Conservation (phyloP, 2,888 invertebrate genomes). For the Torymus texanus region DNA sequence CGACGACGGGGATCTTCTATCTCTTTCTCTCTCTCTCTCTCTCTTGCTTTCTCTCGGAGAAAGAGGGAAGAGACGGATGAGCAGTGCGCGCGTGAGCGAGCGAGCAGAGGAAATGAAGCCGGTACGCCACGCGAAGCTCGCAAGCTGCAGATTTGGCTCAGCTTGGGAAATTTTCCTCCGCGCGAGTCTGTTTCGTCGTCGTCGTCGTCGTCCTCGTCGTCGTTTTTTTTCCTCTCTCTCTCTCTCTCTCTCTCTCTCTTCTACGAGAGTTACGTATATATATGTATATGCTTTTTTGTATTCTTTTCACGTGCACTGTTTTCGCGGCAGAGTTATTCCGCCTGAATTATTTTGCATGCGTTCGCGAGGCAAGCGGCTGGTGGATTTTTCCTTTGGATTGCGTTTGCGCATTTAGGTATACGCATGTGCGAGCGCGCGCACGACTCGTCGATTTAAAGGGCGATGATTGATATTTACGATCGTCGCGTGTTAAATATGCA, state of each 20-base stretch:
- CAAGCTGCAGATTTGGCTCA: conserved; percentile 35
- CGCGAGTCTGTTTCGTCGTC: background rate
- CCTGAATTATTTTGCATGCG: conserved; percentile 53
- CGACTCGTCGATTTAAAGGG: too few relatives aligned
- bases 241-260: conserved; percentile 1
- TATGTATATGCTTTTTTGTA: conserved; percentile 10
- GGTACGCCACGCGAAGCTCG: conserved; percentile 22
- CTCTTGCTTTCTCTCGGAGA: background rate
- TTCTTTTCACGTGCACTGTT: conserved; percentile 38
- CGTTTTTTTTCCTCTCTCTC: background rate
- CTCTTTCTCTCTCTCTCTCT: background rate
- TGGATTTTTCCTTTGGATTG: too few relatives aligned
- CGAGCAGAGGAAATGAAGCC: conserved; percentile 50
- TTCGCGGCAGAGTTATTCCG: conserved; percentile 37
- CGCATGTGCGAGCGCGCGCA: background rate
- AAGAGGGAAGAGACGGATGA: conserved; percentile 45
- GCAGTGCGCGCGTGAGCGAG: conserved; percentile 5
- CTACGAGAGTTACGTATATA: background rate
- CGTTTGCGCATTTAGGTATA: too few relatives aligned
- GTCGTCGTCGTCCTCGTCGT: background rate
- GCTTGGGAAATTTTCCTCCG: conserved; percentile 38
- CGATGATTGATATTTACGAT: too few relatives aligned
- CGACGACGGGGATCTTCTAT: conserved; percentile 28
- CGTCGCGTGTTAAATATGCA: too few relatives aligned
- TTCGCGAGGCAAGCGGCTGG: background rate